phyloP scores from a whole-genome alignment of 1,140 invertebrate genomes.

The Dreissena rostriformis region DNA sequence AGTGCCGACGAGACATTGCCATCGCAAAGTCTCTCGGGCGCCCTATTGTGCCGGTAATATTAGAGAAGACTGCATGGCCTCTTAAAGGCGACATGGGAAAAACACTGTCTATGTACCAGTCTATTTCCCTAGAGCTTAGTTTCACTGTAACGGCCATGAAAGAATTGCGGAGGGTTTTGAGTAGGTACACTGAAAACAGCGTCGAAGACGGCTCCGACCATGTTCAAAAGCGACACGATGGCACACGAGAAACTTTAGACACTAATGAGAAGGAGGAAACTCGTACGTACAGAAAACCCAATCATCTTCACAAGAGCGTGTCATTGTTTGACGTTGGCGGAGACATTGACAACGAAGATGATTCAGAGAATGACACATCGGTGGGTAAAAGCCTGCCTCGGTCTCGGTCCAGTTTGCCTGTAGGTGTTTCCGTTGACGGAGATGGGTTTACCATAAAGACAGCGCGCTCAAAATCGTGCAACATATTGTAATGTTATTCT shows the following conservation, averaged over 20 bases:
- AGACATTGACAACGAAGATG: background rate
- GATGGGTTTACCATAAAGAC: too few species aligned
- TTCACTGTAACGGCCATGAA: background rate
- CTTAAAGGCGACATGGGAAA: conserved; percentile 14
- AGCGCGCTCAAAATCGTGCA: too few species aligned
- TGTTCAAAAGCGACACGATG: background rate
- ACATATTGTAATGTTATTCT: too few species aligned
- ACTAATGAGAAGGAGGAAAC: background rate
- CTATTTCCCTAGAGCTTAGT: background rate
- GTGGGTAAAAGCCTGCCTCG: too few species aligned
- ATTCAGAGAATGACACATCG: too few species aligned
- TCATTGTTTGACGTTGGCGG: background rate
- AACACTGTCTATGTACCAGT: background rate
- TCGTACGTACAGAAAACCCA: background rate
- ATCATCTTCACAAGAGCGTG: background rate
- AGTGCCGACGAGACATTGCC: conserved; percentile 25
- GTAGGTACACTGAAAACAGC: background rate
- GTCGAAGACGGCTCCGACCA: background rate
- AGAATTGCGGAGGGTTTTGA: background rate
- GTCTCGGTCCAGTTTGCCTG: too few species aligned
- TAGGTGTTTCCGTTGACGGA: too few species aligned
- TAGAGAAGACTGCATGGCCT: conserved; percentile 28
- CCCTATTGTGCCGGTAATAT: conserved; percentile 35
- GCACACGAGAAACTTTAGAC: background rate
- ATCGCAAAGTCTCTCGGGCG: conserved; percentile 29